Percentiles rank a stretch among this genome's conserved stretches.
These are phyloP conservation scores for Zoanthus solanderi DNA, from an alignment of 92 coral and sea anemone species.

Conservation along the genomic window DNA sequence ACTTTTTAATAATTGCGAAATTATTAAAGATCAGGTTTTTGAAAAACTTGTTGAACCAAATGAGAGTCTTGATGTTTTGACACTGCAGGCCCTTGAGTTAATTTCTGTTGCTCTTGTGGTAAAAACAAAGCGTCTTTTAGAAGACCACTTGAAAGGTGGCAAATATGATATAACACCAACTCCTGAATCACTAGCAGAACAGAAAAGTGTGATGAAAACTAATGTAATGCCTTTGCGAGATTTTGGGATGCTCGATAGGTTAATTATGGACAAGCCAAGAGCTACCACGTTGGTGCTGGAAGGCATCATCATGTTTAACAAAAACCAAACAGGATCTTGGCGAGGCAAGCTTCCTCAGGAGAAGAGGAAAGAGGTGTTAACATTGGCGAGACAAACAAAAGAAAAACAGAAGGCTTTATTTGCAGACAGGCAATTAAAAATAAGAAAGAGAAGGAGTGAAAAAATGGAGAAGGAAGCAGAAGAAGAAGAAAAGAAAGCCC, in stretches of 20 bases:
- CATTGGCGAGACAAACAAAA: slow-evolving; percentile 8
- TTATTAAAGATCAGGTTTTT: slow-evolving; percentile 42
- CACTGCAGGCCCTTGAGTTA: slow-evolving; percentile 50
- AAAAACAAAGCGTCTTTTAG: slow-evolving; percentile 20
- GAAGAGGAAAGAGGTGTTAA: neutral
- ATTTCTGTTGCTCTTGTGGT: slow-evolving; percentile 32
- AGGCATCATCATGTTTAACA: slow-evolving; percentile 43
- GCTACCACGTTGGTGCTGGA: slow-evolving; percentile 32
- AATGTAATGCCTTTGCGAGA: slow-evolving; percentile 36
- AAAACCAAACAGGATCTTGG: slow-evolving; percentile 32
- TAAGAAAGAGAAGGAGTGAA: slow-evolving; percentile 9
- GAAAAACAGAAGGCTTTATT: slow-evolving; percentile 21
- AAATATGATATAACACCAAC: slow-evolving; percentile 13
- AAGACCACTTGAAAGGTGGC: slow-evolving; percentile 30
- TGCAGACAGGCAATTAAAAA: slow-evolving; percentile 15
- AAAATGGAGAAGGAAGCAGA: slow-evolving; percentile 20
- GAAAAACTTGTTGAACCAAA: slow-evolving; percentile 49
- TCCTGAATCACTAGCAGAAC: neutral
- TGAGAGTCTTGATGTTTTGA: slow-evolving; percentile 52
- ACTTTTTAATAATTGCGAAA: slow-evolving; percentile 34
- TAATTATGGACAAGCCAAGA: slow-evolving; percentile 38
- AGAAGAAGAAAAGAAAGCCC: slow-evolving; percentile 16
- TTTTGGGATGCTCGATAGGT: slow-evolving; percentile 36
- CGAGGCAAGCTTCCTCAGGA: slow-evolving; percentile 18
- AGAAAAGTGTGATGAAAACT: slow-evolving; percentile 23